These are phyloP conservation scores for Tromatobia lineatoria DNA, from an alignment of 2,888 invertebrate species.

Conservation along the genomic window DNA sequence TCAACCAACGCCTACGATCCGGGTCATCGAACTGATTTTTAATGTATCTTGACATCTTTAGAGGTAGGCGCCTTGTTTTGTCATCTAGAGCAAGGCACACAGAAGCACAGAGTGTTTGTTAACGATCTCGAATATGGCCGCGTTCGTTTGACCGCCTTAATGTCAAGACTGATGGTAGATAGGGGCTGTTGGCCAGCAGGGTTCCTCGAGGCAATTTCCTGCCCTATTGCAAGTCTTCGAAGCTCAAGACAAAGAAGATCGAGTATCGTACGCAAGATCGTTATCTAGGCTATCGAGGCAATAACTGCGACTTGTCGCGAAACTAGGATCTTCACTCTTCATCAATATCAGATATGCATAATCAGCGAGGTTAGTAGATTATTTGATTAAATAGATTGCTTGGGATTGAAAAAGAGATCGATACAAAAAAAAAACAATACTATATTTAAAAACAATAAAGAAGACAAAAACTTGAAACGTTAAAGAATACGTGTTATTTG, in stretches of 20 bases:
- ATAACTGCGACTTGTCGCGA: slow-evolving; percentile 6
- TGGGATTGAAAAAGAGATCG: too few relatives aligned
- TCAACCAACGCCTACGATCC: slow-evolving; percentile 5
- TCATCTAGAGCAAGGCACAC: slow-evolving; percentile 3
- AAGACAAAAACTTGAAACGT: too few relatives aligned
- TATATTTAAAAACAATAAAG: too few relatives aligned
- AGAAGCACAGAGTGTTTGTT: slow-evolving; percentile 34
- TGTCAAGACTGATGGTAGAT: slow-evolving; percentile 29
- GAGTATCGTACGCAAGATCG: slow-evolving; percentile 30
- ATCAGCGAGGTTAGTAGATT: not conserved
- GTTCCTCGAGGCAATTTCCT: slow-evolving; percentile 55
- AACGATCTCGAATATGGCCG: slow-evolving; percentile 41
- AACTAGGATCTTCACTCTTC: slow-evolving; percentile 20
- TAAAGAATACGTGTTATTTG: too few relatives aligned
- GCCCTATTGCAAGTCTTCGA: slow-evolving; percentile 14
- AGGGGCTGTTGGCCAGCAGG: slow-evolving; percentile 9
- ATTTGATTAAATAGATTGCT: not conserved
- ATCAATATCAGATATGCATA: slow-evolving; percentile 23
- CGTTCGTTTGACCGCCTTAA: slow-evolving; percentile 45
- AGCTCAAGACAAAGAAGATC: slow-evolving; percentile 33
- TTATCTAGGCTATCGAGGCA: slow-evolving; percentile 23
- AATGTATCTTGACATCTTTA: slow-evolving; percentile 36
- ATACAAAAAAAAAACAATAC: not conserved
- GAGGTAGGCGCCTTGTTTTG: slow-evolving; percentile 20
- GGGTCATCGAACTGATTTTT: slow-evolving; percentile 44